These are phyloP conservation scores for Helostoma temminkii DNA, from an alignment of 2,797 vertebrate species.

Conservation along the genomic window DNA sequence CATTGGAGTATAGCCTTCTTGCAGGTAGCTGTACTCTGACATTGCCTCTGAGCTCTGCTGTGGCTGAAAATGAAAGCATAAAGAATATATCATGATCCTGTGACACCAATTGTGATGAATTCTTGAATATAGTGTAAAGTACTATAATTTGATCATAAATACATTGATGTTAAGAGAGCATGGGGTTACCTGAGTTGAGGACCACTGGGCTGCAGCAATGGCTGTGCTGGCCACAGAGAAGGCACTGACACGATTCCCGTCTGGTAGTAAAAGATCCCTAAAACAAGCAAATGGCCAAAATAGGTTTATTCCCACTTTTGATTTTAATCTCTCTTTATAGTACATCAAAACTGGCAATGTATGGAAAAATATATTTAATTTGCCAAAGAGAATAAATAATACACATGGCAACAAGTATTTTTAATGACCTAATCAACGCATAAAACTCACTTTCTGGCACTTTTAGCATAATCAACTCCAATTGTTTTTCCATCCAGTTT, in stretches of 20 bases:
- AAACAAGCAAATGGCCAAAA: neutral
- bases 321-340: neutral
- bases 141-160: neutral
- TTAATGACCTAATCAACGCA: neutral
- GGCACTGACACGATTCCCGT: slow-evolving; percentile 96
- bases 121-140: neutral
- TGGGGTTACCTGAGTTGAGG: slow-evolving; percentile 92
- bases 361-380: neutral
- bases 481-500: slow-evolving; percentile 99
- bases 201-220: slow-evolving; percentile 99
- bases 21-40: slow-evolving; percentile 92
- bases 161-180: neutral
- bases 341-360: neutral
- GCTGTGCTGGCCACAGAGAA: slow-evolving; percentile 99
- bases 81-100: slow-evolving; percentile 10
- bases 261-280: slow-evolving; percentile 95
- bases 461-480: slow-evolving; percentile 98
- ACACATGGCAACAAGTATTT: neutral
- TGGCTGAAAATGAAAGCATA: slow-evolving; percentile 77
- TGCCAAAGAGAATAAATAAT: neutral
- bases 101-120: neutral
- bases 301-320: neutral
- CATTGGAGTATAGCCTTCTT: slow-evolving; percentile 91
- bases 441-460: slow-evolving; percentile 94
- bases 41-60: slow-evolving; percentile 90